A percentile compares a stretch with the other conserved stretches of the same genome.
Evolutionary conservation across 1,140 invertebrate species (phyloP).

Genomic region (Ooceraea biroi): DNA sequence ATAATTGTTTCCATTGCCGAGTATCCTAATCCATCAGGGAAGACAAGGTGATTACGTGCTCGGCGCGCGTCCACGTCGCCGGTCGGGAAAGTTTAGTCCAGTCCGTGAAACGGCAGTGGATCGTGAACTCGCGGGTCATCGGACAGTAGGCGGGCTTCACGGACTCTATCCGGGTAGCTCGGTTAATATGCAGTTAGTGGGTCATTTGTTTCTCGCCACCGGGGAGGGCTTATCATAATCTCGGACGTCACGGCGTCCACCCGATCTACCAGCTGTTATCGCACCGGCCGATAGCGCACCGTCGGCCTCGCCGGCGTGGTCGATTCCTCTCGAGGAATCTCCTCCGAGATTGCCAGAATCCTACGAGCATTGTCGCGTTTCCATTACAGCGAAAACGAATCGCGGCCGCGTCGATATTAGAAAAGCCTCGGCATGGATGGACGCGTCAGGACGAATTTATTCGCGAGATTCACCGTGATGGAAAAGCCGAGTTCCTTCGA

Average conservation of each 20-base stretch:
- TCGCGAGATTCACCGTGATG: not conserved
- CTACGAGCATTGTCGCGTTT: not conserved
- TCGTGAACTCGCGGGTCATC: conserved; percentile 48
- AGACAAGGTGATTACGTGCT: conserved; percentile 74
- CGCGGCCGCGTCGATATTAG: not conserved
- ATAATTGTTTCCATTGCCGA: conserved; percentile 64
- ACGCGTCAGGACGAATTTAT: conserved; percentile 7
- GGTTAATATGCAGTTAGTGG: conserved; percentile 77
- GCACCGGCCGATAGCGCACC: conserved; percentile 1
- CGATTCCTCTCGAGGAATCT: not conserved
- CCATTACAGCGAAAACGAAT: conserved; percentile 6
- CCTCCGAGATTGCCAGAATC: not conserved
- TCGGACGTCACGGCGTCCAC: conserved; percentile 63
- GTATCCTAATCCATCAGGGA: conserved; percentile 73
- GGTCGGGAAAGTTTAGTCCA: conserved; percentile 70
- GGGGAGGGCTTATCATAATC: conserved; percentile 75
- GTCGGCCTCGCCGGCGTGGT: not conserved
- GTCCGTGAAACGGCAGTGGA: conserved; percentile 26
- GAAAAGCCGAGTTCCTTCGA: not conserved
- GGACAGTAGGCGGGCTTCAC: conserved; percentile 61
- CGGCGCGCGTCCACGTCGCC: not conserved
- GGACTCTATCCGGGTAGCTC: conserved; percentile 58
- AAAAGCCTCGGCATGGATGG: not conserved
- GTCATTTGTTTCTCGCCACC: conserved; percentile 76
- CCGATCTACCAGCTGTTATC: conserved; percentile 64